phyloP scores from a whole-genome alignment of 2,888 invertebrate genomes.

The Prosopocoilus inquinatus region DNA sequence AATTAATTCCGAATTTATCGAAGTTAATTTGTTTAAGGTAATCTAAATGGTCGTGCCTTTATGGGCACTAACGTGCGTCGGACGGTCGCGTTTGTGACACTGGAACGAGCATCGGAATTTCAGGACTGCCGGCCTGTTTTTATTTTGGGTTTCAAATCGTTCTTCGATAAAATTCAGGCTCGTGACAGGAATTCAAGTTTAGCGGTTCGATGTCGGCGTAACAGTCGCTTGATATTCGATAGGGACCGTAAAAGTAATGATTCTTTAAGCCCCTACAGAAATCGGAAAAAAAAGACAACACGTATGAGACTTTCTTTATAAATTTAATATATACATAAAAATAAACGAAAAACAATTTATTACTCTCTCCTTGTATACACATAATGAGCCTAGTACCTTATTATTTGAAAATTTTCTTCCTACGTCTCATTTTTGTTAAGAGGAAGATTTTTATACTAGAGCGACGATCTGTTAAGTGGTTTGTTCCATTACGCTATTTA shows the following conservation, averaged over 20 bases:
- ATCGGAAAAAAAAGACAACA: no score
- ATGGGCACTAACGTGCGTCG: neutral
- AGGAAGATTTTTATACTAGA: no score
- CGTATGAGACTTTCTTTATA: no score
- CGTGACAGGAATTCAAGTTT: slow-evolving; percentile 4
- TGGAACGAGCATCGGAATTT: neutral
- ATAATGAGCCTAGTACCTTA: no score
- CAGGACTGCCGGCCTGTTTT: neutral
- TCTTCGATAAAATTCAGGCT: neutral
- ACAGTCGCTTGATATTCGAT: neutral
- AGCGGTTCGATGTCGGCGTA: neutral
- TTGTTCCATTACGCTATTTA: no score
- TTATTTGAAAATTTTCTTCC: no score
- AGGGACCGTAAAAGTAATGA: neutral
- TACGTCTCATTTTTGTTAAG: no score
- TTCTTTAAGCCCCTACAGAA: no score
- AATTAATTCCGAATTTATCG: neutral
- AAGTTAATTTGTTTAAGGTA: neutral
- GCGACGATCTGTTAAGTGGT: no score
- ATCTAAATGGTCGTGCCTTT: neutral
- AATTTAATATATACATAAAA: no score
- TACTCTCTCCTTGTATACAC: no score
- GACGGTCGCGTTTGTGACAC: neutral
- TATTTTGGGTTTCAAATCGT: neutral
- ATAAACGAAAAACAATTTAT: no score